phyloP scores from a whole-genome alignment of 2,797 vertebrate genomes.

The Sebastes itinus region DNA sequence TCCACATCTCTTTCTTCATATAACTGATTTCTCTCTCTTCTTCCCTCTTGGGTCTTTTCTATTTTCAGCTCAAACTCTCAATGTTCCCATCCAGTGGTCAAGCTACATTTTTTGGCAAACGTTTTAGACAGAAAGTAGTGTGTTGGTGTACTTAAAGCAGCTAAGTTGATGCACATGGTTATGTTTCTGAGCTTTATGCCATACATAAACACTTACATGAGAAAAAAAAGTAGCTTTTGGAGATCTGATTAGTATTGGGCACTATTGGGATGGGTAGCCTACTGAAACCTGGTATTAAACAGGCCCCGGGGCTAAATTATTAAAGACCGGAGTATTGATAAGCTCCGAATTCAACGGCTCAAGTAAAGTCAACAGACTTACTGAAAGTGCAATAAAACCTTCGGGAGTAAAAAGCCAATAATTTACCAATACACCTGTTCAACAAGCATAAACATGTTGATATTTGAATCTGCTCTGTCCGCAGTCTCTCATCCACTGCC shows the following conservation, averaged over 20 bases:
- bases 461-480: too few species aligned
- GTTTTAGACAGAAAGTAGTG: background rate
- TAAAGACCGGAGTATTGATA: too few species aligned
- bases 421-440: too few species aligned
- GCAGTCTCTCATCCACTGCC: too few species aligned
- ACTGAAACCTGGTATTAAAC: background rate
- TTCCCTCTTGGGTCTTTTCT: background rate
- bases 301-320: background rate
- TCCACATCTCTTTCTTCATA: background rate
- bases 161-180: background rate
- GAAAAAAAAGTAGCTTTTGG: background rate
- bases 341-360: accelerated
- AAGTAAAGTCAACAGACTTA: accelerated
- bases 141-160: background rate
- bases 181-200: background rate
- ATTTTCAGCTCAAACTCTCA: background rate
- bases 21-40: background rate
- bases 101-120: background rate
- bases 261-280: too few species aligned
- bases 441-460: too few species aligned
- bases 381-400: background rate
- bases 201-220: background rate
- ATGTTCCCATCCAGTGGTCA: background rate
- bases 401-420: too few species aligned
- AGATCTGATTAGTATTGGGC: background rate